phyloP scores from a whole-genome alignment of 2,888 invertebrate genomes.

The Nomada ruficornis region DNA sequence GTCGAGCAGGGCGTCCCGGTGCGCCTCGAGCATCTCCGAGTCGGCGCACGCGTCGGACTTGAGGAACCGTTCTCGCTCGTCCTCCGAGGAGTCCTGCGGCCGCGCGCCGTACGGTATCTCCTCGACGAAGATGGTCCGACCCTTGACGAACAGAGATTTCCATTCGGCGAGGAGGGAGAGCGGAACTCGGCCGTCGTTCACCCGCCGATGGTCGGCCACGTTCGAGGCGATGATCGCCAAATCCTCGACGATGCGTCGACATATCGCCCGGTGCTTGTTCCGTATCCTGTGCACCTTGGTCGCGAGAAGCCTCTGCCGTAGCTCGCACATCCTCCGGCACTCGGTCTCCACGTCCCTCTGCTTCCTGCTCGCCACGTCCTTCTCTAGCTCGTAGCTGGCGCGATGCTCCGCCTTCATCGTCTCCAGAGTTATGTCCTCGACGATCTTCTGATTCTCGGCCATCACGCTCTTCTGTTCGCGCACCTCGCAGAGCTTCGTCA shows the following conservation, averaged over 20 bases:
- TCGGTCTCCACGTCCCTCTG: conserved; percentile 70
- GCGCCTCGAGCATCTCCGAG: conserved; percentile 80
- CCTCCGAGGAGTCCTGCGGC: background rate
- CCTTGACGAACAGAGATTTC: conserved; percentile 86
- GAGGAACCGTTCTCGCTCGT: conserved; percentile 81
- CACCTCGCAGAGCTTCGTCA: conserved; percentile 87
- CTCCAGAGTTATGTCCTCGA: conserved; percentile 85
- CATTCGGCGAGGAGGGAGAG: conserved; percentile 86
- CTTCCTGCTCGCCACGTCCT: conserved; percentile 64
- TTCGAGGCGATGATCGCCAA: conserved; percentile 86
- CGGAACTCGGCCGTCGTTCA: conserved; percentile 84
- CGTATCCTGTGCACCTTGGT: conserved; percentile 76
- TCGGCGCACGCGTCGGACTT: background rate
- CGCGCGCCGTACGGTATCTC: conserved; percentile 67
- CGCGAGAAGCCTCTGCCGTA: conserved; percentile 86
- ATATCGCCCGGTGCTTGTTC: conserved; percentile 83
- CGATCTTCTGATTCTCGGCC: conserved; percentile 85
- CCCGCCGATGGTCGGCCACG: conserved; percentile 85
- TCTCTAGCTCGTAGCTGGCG: conserved; percentile 84
- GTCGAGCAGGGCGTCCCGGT: conserved; percentile 83
- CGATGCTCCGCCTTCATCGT: conserved; percentile 84
- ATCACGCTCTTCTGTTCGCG: conserved; percentile 87
- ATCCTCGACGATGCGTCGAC: conserved; percentile 85
- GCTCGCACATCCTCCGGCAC: conserved; percentile 77
- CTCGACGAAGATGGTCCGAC: conserved; percentile 85